Evolutionary conservation across 2,113 vertebrate genomes (phyloP), one percentile per base, ranked within the genome.

Genomic region (Potamarius usumacintae): DNA sequence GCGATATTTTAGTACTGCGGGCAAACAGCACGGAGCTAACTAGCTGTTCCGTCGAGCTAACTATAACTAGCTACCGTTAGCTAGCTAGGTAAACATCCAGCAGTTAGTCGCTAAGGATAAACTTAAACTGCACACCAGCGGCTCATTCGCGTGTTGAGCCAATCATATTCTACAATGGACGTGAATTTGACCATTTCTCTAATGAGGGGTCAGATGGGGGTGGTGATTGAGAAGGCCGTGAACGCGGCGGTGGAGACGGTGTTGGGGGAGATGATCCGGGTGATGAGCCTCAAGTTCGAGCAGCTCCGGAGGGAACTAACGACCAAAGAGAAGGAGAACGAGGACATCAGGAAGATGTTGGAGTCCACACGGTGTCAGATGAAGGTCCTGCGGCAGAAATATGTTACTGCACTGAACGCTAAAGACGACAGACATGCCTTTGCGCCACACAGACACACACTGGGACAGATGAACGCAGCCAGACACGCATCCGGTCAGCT

Each of bases 251-350:
- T 96, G 84, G 95, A 96, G 91, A 96, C 93, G 0, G 95, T 96
- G 50, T 84, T 96, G 90, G 94, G 94, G 0, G 95, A 96, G 91
- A 96, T 95, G 95, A 93, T 95, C 17, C 94, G 93, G 62, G 94
- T 96, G 65, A 94, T 96, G 0, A 94, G 95, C 20, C 92, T 94
- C 2, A 95, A 95, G 48, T 95, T 96, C n/a, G 95, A 95, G 91
- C 95, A 96, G 82, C 90, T 96, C 84, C 94, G 94, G 62, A 87
- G 90, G 17, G 94, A 96, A 25, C 91, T 96, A 87, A 91, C 90
- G 0, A 90, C 90, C 1, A 95, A 94, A 22, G 95, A 95, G 27
- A 95, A 95, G 82, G 95, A 96, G 91, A 95, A 93, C 0, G 94
- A 96, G 78, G 95, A 92, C 86, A 93, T 95, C 10, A 90, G 92